phyloP scores from a whole-genome alignment of 2,113 vertebrate genomes.

The Aleadryas rufinucha region DNA sequence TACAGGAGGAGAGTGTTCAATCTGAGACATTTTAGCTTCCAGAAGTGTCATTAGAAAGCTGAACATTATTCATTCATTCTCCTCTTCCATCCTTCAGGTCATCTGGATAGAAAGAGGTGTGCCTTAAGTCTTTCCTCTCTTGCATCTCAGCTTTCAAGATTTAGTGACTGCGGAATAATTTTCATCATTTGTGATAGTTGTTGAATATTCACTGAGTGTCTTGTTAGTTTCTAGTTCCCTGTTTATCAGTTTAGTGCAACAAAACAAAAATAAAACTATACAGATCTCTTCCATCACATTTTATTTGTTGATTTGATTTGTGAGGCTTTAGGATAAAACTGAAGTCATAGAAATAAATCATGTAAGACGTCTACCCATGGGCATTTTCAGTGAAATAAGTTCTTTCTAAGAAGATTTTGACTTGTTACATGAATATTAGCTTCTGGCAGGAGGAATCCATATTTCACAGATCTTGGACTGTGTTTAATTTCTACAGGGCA shows the following conservation, averaged over 20 bases:
- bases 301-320: slow-evolving; percentile 29
- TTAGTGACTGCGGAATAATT: background rate
- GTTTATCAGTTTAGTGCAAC: background rate
- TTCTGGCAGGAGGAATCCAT: slow-evolving; percentile 21
- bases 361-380: slow-evolving; percentile 18
- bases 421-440: slow-evolving; percentile 30
- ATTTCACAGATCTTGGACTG: slow-evolving; percentile 9
- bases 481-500: slow-evolving; percentile 16
- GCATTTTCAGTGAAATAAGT: slow-evolving; percentile 20
- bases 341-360: slow-evolving; percentile 35
- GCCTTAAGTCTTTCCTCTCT: background rate
- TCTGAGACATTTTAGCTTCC: background rate
- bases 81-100: background rate
- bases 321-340: slow-evolving; percentile 16
- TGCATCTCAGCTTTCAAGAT: background rate
- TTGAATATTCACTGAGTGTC: background rate
- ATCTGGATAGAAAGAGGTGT: background rate
- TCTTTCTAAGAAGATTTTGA: slow-evolving; percentile 53
- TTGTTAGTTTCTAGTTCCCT: background rate
- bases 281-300: slow-evolving; percentile 6
- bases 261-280: slow-evolving; percentile 30
- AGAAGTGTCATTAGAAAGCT: background rate
- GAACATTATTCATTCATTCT: background rate
- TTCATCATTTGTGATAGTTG: background rate
- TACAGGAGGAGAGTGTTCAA: background rate